Percentiles rank a stretch among this genome's conserved stretches.
phyloP scores from a whole-genome alignment of 2,113 vertebrate species.

The Phasianus colchicus region DNA sequence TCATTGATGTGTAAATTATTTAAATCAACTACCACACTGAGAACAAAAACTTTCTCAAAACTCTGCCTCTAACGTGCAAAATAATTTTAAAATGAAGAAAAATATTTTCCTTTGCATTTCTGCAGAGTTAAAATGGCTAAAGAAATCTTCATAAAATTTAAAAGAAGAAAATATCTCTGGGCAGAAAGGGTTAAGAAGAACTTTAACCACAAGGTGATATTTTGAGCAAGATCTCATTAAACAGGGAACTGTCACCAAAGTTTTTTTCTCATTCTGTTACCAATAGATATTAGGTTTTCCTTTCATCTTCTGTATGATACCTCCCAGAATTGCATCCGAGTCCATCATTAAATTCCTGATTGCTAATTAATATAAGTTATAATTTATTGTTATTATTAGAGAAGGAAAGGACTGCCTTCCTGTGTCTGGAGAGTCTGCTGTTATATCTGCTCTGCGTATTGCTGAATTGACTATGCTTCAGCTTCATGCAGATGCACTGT shows the following conservation, averaged over 20 bases:
- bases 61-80: neutral
- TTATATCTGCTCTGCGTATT: conserved; percentile 36
- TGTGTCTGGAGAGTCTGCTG: conserved; percentile 49
- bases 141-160: neutral
- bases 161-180: conserved; percentile 7
- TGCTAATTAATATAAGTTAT: conserved; percentile 48
- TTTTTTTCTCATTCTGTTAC: neutral
- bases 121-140: neutral
- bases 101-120: neutral
- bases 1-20: neutral
- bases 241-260: neutral
- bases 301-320: neutral
- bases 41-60: neutral
- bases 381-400: conserved; percentile 41
- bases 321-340: neutral
- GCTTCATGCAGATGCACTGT: conserved; percentile 56
- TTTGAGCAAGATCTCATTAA: conserved; percentile 9
- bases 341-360: conserved; percentile 18
- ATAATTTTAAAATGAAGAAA: neutral
- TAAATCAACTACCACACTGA: neutral
- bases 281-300: neutral
- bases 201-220: neutral
- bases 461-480: neutral
- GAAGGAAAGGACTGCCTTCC: conserved; percentile 23
- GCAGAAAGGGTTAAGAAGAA: neutral